phyloP scores from a whole-genome alignment of 2,113 vertebrate genomes.

The Hydrochoerus hydrochaeris region DNA sequence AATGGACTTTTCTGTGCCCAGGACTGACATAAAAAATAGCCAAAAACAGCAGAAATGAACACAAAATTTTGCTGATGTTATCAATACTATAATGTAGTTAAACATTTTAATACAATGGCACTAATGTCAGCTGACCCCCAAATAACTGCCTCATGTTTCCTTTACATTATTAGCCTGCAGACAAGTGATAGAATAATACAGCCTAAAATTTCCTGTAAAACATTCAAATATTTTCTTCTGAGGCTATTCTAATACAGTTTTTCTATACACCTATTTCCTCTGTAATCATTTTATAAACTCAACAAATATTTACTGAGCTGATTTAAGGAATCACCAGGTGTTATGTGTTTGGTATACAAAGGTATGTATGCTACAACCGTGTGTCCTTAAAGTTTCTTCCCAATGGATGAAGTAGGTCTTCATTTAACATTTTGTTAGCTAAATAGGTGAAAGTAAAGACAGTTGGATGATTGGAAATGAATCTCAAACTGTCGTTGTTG shows the following conservation, averaged over 20 bases:
- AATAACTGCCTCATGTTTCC: conserved; percentile 24
- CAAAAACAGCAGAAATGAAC: conserved; percentile 48
- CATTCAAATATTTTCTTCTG: not conserved
- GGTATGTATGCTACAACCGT: not conserved
- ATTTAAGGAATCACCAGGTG: not conserved
- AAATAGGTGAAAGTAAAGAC: not conserved
- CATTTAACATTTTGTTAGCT: conserved; percentile 32
- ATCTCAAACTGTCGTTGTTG: conserved; percentile 3
- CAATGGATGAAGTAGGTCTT: not conserved
- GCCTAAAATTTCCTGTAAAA: conserved; percentile 51
- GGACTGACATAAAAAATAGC: conserved; percentile 53
- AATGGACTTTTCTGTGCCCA: conserved; percentile 65
- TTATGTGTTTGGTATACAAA: not conserved
- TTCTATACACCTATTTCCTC: not conserved
- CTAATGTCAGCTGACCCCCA: conserved; percentile 42
- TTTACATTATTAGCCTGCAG: conserved; percentile 51
- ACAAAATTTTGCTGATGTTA: conserved; percentile 60
- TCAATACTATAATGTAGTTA: conserved; percentile 65
- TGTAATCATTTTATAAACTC: conserved; percentile 13
- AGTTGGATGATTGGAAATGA: not conserved
- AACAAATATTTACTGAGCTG: conserved; percentile 5
- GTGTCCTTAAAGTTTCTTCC: not conserved
- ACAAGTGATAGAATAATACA: conserved; percentile 1
- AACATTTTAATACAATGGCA: conserved; percentile 57
- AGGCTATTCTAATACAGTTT: not conserved